phyloP scores from a whole-genome alignment of 1,140 invertebrate genomes.

The Eubasilissa regina region DNA sequence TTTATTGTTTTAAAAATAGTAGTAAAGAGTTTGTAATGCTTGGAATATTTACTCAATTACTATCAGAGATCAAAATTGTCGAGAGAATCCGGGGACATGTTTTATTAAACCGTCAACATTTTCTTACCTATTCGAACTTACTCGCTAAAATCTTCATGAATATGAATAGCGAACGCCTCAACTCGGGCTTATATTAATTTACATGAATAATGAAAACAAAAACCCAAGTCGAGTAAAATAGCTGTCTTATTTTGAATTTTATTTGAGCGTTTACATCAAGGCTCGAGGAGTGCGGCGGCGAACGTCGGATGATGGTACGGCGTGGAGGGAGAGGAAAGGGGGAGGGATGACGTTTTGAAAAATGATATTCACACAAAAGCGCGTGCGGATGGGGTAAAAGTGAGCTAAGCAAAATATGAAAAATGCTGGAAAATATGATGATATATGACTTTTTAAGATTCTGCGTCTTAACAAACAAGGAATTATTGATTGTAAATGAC shows the following conservation, averaged over 20 bases:
- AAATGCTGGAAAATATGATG: slow-evolving; percentile 6
- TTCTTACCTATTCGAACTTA: background rate
- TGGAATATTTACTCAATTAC: background rate
- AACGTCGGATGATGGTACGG: no score
- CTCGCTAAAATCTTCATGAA: slow-evolving; percentile 51
- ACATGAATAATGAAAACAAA: slow-evolving; percentile 57
- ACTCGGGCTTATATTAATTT: slow-evolving; percentile 48
- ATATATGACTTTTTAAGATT: no score
- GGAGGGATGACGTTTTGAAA: slow-evolving; percentile 33
- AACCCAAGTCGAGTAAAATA: slow-evolving; percentile 39
- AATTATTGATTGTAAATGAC: no score
- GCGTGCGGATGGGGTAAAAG: background rate
- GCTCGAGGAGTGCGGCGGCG: background rate
- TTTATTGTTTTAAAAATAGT: no score
- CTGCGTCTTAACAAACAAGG: no score
- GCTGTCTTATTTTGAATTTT: slow-evolving; percentile 55
- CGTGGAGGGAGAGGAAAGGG: background rate
- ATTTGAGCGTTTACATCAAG: slow-evolving; percentile 42
- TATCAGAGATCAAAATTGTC: slow-evolving; percentile 17
- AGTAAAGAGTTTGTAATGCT: no score
- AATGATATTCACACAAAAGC: slow-evolving; percentile 36
- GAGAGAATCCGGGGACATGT: background rate
- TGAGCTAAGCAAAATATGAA: background rate
- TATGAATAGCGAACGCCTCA: slow-evolving; percentile 39
- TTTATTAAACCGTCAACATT: slow-evolving; percentile 33